Conservation (phyloP, 2,113 vertebrate genomes). For the Seriola rivoliana region DNA sequence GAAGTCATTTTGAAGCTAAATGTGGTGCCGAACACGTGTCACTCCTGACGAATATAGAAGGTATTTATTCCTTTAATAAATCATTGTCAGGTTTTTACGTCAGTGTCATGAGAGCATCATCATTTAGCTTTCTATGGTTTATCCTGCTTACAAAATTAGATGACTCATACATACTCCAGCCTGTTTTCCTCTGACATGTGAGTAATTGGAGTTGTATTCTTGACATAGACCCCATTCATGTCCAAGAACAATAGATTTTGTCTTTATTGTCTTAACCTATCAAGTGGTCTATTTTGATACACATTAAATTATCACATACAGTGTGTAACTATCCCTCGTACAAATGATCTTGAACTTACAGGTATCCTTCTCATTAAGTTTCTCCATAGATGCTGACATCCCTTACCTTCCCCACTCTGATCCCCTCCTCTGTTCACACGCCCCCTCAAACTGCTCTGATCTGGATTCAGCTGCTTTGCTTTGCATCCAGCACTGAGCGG, state of each 20-base stretch:
- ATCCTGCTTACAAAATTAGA: background rate
- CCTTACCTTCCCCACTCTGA: constrained; percentile 18
- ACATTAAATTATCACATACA: background rate
- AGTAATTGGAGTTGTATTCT: background rate
- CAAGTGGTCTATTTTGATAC: background rate
- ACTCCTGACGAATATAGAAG: background rate
- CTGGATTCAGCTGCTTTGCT: constrained; percentile 81
- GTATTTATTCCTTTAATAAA: background rate
- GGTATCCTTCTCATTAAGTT: constrained; percentile 14
- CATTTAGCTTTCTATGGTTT: background rate
- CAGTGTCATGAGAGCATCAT: background rate
- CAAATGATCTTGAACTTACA: constrained; percentile 12
- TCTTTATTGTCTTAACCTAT: background rate
- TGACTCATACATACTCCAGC: constrained; percentile 4
- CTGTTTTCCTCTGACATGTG: background rate
- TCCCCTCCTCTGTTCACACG: constrained; percentile 43
- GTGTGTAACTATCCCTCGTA: background rate
- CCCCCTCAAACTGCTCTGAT: constrained; percentile 77
- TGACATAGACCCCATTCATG: background rate
- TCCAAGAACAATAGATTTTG: background rate
- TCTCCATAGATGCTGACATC: constrained; percentile 23
- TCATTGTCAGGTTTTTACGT: background rate
- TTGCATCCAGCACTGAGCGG: constrained; percentile 57
- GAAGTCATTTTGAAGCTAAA: background rate
- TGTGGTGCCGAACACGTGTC: constrained; percentile 8